phyloP scores from a whole-genome alignment of 2,113 vertebrate species.

The Stegostoma tigrinum region DNA sequence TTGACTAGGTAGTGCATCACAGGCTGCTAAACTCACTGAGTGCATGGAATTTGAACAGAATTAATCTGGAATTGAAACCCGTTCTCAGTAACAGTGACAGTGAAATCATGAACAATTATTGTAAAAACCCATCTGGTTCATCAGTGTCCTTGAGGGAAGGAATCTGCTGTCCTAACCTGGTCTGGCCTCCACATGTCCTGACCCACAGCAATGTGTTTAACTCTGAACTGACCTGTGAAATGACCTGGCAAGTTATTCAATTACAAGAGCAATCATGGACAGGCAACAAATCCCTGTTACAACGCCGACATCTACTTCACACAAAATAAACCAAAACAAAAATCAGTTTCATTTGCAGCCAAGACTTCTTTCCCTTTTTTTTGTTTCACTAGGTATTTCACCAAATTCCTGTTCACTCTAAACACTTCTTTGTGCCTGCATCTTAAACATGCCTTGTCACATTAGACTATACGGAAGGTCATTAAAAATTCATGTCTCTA shows the following conservation, averaged over 20 bases:
- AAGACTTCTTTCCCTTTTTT: not conserved
- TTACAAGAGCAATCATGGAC: not conserved
- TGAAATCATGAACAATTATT: not conserved
- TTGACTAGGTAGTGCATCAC: not conserved
- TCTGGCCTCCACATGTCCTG: not conserved
- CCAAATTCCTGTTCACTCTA: not conserved
- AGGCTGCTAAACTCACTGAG: not conserved
- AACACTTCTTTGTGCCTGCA: not conserved
- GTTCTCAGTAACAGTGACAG: not conserved
- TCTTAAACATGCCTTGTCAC: not conserved
- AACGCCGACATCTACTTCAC: not conserved
- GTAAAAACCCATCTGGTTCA: not conserved
- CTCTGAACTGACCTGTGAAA: not conserved
- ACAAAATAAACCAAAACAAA: not conserved
- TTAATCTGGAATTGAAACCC: not conserved
- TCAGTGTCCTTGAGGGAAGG: not conserved
- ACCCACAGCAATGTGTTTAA: not conserved
- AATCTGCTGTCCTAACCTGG: not conserved
- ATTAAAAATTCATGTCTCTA: slow-evolving; percentile 21
- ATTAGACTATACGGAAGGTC: not conserved
- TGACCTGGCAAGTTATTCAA: not conserved
- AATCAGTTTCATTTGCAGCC: not conserved
- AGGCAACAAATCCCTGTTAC: not conserved
- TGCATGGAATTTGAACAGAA: not conserved
- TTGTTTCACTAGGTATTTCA: not conserved